These are phyloP conservation scores for Tonatia bakeri DNA, from an alignment of 2,113 vertebrate genomes.

Conservation along the genomic window DNA sequence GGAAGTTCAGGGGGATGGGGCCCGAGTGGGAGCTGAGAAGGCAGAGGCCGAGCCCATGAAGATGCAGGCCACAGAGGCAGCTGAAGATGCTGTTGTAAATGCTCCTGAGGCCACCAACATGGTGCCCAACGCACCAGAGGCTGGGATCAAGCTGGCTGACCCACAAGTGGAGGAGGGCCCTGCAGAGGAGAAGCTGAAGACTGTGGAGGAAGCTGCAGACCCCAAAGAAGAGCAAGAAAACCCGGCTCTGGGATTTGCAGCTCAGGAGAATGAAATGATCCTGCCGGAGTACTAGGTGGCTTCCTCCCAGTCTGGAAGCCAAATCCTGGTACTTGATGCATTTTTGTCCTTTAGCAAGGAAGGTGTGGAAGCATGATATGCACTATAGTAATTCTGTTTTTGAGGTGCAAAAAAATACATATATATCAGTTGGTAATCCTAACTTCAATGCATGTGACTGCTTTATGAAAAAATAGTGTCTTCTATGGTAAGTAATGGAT, in stretches of 20 bases:
- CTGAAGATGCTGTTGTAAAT: neutral
- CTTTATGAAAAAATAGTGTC: conserved; percentile 83
- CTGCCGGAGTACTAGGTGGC: conserved; percentile 76
- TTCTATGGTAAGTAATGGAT: conserved; percentile 80
- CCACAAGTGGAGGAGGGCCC: neutral
- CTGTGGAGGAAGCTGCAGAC: neutral
- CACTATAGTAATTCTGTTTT: conserved; percentile 76
- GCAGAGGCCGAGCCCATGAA: neutral
- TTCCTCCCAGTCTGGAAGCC: conserved; percentile 8
- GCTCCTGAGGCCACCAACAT: neutral
- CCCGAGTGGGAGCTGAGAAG: neutral
- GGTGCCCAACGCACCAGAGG: neutral
- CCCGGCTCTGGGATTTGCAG: conserved; percentile 30
- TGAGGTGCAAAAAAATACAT: conserved; percentile 71
- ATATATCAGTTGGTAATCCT: conserved; percentile 76
- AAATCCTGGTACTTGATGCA: conserved; percentile 64
- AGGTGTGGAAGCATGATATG: conserved; percentile 78
- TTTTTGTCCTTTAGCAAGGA: conserved; percentile 76
- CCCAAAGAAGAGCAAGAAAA: conserved; percentile 61
- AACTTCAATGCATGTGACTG: conserved; percentile 89
- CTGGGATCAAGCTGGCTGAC: neutral
- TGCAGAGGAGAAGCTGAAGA: neutral
- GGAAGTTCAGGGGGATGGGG: neutral
- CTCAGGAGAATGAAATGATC: conserved; percentile 9
- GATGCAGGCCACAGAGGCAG: neutral